Percentiles rank a stretch among this genome's conserved stretches.
Conservation (phyloP, 2,113 vertebrate genomes). For the Pteruthius melanotis region DNA sequence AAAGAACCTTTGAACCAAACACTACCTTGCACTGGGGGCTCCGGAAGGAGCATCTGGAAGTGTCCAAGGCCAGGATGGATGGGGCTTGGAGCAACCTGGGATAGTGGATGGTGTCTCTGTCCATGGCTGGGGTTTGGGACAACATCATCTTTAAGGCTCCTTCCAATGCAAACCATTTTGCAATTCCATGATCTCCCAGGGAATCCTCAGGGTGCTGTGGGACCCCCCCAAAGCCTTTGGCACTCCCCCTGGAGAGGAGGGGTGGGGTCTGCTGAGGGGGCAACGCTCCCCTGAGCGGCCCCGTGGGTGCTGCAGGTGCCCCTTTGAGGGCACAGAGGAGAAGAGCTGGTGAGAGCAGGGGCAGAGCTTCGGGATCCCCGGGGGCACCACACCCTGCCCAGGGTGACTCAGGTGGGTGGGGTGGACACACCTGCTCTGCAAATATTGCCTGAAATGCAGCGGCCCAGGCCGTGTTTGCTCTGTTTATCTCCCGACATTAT, state of each 20-base stretch:
- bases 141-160: too few relatives aligned
- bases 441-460: neutral
- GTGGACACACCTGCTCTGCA: neutral
- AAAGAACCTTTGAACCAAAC: accelerated
- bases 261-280: neutral
- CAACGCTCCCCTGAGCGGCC: accelerated
- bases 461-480: neutral
- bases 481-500: slow-evolving; percentile 4
- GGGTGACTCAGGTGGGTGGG: neutral
- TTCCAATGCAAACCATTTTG: neutral
- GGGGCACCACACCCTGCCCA: neutral
- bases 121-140: neutral
- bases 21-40: neutral
- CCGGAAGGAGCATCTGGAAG: neutral
- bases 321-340: accelerated
- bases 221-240: neutral
- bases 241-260: neutral
- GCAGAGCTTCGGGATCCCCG: neutral
- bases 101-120: neutral
- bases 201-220: neutral
- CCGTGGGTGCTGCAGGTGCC: accelerated
- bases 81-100: neutral
- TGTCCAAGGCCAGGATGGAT: accelerated
- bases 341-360: accelerated
- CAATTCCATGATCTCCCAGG: neutral